Percentiles rank a stretch among this genome's conserved stretches.
Evolutionary conservation across 1,140 invertebrate species (phyloP).

Genomic region (Drosophila mojavensis): DNA sequence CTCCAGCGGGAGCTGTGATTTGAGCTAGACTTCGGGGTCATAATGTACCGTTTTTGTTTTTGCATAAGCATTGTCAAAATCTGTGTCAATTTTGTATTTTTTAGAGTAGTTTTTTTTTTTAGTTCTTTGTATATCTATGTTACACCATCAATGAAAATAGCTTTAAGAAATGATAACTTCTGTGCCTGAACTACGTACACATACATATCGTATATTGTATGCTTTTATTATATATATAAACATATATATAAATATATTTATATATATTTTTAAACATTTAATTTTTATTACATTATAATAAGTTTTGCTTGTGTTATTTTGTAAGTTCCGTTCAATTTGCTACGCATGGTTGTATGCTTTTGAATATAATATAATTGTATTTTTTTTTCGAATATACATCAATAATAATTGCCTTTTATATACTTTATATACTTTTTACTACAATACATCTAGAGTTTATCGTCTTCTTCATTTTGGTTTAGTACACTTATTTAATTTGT

Average conservation of each 20-base stretch:
- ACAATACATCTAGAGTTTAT: constrained; percentile 61
- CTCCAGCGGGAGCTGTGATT: constrained; percentile 6
- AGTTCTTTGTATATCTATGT: constrained; percentile 73
- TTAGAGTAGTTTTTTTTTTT: constrained; percentile 8
- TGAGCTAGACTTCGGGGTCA: constrained; percentile 22
- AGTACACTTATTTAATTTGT: constrained; percentile 81
- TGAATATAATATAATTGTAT: constrained; percentile 55
- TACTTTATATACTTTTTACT: constrained; percentile 50
- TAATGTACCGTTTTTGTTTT: constrained; percentile 21
- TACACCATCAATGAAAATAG: constrained; percentile 78
- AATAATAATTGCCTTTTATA: constrained; percentile 51
- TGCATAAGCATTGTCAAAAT: no score
- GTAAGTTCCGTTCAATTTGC: constrained; percentile 73
- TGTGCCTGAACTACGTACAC: constrained; percentile 38
- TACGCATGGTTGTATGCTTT: constrained; percentile 77
- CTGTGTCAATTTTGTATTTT: neutral
- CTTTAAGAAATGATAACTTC: constrained; percentile 50
- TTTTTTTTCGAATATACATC: constrained; percentile 71
- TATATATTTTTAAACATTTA: neutral
- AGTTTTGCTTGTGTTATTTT: constrained; percentile 46
- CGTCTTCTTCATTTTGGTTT: constrained; percentile 34
- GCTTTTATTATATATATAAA: constrained; percentile 41
- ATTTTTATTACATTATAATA: constrained; percentile 14
- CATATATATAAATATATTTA: constrained; percentile 12
- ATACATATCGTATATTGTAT: constrained; percentile 13